These are phyloP conservation scores for Crocuta crocuta DNA, from an alignment of 2,113 vertebrate species.

Conservation along the genomic window DNA sequence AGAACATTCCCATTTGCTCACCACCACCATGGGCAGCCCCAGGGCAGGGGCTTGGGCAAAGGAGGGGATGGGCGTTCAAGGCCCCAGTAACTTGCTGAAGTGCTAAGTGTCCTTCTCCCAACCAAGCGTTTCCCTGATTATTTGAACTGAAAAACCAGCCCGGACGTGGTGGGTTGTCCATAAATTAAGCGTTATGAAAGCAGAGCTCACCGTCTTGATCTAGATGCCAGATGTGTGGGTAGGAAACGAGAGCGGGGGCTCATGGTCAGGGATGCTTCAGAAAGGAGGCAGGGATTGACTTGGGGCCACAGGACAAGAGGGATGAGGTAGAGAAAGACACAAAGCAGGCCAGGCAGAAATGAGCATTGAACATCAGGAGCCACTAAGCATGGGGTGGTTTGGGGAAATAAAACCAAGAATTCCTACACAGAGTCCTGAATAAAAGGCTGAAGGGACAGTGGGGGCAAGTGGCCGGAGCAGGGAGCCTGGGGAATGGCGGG, in stretches of 20 bases:
- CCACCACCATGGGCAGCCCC: neutral
- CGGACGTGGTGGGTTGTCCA: fast-evolving
- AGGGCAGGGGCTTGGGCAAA: neutral
- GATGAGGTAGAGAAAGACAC: neutral
- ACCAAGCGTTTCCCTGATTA: no score
- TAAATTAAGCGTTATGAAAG: neutral
- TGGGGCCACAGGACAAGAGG: neutral
- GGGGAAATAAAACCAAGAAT: neutral
- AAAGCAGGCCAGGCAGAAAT: neutral
- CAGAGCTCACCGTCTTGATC: neutral
- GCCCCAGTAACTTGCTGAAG: neutral
- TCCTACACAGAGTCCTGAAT: neutral
- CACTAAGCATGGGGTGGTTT: fast-evolving
- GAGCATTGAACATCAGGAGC: neutral
- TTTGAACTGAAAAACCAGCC: neutral
- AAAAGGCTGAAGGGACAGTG: neutral
- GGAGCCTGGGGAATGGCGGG: no score
- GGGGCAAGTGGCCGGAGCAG: fast-evolving
- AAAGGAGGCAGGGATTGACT: neutral
- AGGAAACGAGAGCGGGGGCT: neutral
- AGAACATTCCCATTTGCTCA: neutral
- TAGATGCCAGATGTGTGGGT: neutral
- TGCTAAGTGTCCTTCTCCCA: neutral
- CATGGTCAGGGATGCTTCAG: neutral
- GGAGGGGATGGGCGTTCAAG: fast-evolving